phyloP scores from a whole-genome alignment of 64 coral and sea anemone genomes.

The Orbicella faveolata region DNA sequence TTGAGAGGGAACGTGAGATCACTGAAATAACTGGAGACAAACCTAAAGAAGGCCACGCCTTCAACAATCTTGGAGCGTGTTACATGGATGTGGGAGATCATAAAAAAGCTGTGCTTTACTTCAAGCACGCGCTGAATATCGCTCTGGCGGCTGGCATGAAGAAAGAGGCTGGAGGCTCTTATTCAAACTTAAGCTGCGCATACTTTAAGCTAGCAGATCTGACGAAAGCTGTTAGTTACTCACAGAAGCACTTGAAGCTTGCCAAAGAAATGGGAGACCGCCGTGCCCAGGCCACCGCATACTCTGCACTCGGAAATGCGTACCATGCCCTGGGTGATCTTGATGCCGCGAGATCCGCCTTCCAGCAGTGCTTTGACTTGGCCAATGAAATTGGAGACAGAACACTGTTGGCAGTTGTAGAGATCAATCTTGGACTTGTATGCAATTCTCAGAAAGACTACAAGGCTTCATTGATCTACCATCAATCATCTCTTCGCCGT shows the following conservation, averaged over 20 bases:
- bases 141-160: background rate
- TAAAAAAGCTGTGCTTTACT: background rate
- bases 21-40: background rate
- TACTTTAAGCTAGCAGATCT: background rate
- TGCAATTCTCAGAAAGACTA: background rate
- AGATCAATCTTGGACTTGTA: background rate
- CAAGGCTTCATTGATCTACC: background rate
- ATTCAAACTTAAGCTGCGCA: background rate
- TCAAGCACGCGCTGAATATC: background rate
- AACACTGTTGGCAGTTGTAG: background rate
- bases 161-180: background rate
- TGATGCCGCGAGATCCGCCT: background rate
- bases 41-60: background rate
- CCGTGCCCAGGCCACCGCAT: background rate
- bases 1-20: background rate
- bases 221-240: background rate
- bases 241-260: background rate
- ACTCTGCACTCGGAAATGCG: background rate
- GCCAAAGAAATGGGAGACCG: constrained; percentile 14
- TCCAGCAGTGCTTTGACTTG: background rate
- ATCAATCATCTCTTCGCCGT: background rate
- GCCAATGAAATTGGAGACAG: background rate
- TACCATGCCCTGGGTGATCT: background rate
- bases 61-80: background rate
- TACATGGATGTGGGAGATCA: constrained; percentile 16